phyloP scores from a whole-genome alignment of 2,797 vertebrate genomes.

The Hemitrygon akajei region DNA sequence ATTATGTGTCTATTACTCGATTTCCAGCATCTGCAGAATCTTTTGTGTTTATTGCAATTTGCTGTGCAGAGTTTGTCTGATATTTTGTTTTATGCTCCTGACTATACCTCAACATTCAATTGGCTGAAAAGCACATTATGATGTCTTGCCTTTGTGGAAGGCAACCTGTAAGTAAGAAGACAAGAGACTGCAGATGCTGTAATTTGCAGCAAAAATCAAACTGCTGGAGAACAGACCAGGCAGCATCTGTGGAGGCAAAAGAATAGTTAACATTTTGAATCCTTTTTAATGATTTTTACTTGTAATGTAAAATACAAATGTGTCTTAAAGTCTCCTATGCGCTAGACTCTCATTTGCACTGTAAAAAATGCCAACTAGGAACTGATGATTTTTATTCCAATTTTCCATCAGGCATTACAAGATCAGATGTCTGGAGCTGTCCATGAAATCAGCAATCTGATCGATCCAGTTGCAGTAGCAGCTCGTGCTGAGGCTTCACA shows the following conservation, averaged over 20 bases:
- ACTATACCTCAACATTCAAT: neutral
- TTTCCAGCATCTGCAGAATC: too few relatives aligned
- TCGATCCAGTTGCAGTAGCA: conserved; percentile 81
- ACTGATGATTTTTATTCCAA: neutral
- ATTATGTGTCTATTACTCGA: too few relatives aligned
- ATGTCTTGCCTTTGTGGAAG: neutral
- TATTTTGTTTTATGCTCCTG: neutral
- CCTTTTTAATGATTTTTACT: too few relatives aligned
- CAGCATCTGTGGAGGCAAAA: too few relatives aligned
- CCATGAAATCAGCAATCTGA: conserved; percentile 90
- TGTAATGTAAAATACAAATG: neutral
- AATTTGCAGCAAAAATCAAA: too few relatives aligned
- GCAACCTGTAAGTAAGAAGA: too few relatives aligned
- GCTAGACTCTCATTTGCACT: neutral
- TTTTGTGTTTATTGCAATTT: neutral
- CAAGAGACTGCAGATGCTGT: too few relatives aligned
- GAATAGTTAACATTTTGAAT: too few relatives aligned
- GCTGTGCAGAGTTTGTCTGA: neutral
- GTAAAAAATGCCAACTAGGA: conserved; percentile 10
- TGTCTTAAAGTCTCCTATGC: neutral
- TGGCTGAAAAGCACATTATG: neutral
- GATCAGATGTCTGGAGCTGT: conserved; percentile 94
- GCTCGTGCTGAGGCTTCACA: conserved; percentile 87
- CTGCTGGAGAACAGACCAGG: too few relatives aligned
- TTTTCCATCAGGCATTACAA: conserved; percentile 72